Evolutionary conservation across 2,797 vertebrate species (phyloP).

Genomic region (Myripristis murdjan): DNA sequence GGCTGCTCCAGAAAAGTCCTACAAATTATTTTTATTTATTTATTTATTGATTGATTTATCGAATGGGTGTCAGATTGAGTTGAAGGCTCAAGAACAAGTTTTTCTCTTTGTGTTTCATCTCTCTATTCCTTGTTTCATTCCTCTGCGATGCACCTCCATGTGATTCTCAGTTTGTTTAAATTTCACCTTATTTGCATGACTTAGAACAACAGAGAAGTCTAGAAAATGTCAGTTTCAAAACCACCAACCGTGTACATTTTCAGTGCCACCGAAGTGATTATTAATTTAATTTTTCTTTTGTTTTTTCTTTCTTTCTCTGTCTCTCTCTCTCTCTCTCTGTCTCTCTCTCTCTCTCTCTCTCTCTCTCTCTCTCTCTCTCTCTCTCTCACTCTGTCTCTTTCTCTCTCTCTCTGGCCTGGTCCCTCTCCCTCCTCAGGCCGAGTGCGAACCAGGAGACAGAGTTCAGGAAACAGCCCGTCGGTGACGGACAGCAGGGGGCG

Average conservation of each 20-base stretch:
- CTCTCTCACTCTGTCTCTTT: background rate
- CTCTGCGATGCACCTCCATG: background rate
- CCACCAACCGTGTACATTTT: background rate
- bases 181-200: constrained; percentile 22
- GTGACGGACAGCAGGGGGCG: constrained; percentile 91
- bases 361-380: background rate
- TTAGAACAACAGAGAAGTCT: background rate
- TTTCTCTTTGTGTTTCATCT: constrained; percentile 13
- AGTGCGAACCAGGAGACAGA: constrained; percentile 90
- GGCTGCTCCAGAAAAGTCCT: background rate
- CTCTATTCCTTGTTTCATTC: background rate
- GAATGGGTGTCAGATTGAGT: background rate
- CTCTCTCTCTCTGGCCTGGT: constrained; percentile 16
- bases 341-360: constrained; percentile 10
- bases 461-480: constrained; percentile 87
- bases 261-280: background rate
- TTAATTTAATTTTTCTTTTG: no score
- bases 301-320: background rate
- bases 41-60: background rate
- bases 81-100: no score
- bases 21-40: background rate
- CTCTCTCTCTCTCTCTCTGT: background rate
- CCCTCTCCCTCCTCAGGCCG: constrained; percentile 85
- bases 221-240: background rate
- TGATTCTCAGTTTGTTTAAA: constrained; percentile 8